Conservation (phyloP, 2,113 vertebrate species). For the Camarhynchus parvulus region DNA sequence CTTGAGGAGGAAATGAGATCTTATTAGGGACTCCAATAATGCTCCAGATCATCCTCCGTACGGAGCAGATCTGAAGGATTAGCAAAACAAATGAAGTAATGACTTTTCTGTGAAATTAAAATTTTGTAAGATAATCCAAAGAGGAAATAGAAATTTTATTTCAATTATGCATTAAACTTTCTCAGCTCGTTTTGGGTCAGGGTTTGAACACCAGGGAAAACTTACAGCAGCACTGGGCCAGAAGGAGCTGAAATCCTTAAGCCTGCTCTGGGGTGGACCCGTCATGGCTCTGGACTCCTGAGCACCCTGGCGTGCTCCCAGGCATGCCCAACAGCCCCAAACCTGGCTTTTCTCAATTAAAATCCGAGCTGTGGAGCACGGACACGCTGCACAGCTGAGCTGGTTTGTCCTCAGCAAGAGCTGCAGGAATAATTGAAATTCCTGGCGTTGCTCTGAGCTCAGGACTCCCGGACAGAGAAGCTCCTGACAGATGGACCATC, state of each 20-base stretch:
- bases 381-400: neutral
- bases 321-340: neutral
- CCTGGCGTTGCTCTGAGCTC: neutral
- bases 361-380: neutral
- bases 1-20: conserved; percentile 49
- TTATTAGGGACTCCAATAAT: conserved; percentile 54
- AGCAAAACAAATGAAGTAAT: conserved; percentile 64
- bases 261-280: fast-evolving
- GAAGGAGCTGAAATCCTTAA: neutral
- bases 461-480: neutral
- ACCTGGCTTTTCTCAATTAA: neutral
- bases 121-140: conserved; percentile 49
- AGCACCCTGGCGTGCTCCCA: fast-evolving
- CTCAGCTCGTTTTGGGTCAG: neutral
- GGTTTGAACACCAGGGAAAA: neutral
- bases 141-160: conserved; percentile 60
- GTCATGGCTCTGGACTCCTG: neutral
- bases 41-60: conserved; percentile 46
- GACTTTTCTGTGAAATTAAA: conserved; percentile 60
- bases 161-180: conserved; percentile 49
- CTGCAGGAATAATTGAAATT: conserved; percentile 23
- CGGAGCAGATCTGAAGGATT: conserved; percentile 55
- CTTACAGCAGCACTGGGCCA: fast-evolving
- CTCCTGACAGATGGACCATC: neutral
- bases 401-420: neutral